Conservation (phyloP, 2,888 invertebrate species). For the Phaedon cochleariae region DNA sequence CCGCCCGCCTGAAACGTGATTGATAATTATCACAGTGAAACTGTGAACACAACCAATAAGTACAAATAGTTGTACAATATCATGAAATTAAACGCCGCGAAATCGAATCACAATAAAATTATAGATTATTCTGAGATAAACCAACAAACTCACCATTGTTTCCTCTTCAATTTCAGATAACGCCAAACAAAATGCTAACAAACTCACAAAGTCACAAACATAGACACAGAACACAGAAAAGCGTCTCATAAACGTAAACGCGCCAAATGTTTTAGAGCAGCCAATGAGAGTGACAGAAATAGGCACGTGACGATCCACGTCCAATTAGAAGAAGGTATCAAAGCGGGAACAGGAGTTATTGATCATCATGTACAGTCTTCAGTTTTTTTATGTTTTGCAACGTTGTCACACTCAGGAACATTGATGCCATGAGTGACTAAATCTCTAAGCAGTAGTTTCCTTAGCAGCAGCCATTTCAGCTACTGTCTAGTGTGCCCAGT, state of each 20-base stretch:
- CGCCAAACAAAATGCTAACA: constrained; percentile 42
- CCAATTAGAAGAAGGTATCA: constrained; percentile 51
- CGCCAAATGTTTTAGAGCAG: constrained; percentile 51
- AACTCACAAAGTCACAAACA: constrained; percentile 43
- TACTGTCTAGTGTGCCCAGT: no score
- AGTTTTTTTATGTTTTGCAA: constrained; percentile 29
- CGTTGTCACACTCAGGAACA: constrained; percentile 29
- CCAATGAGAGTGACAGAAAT: constrained; percentile 36
- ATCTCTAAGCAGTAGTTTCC: no score
- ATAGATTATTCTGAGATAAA: constrained; percentile 22
- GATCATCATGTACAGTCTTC: constrained; percentile 45
- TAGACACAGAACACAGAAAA: constrained; percentile 33
- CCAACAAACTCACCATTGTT: constrained; percentile 61
- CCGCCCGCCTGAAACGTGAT: constrained; percentile 91
- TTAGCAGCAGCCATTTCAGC: no score
- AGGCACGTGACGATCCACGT: constrained; percentile 57
- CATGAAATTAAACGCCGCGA: not conserved
- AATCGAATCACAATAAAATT: constrained; percentile 8
- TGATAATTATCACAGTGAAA: constrained; percentile 51
- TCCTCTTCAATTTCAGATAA: constrained; percentile 16
- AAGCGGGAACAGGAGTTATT: constrained; percentile 45
- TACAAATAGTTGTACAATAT: not conserved
- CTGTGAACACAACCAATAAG: not conserved
- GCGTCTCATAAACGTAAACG: constrained; percentile 48
- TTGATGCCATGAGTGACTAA: no score